phyloP scores from a whole-genome alignment of 2,888 invertebrate species.

The Drosophila emarginata region DNA sequence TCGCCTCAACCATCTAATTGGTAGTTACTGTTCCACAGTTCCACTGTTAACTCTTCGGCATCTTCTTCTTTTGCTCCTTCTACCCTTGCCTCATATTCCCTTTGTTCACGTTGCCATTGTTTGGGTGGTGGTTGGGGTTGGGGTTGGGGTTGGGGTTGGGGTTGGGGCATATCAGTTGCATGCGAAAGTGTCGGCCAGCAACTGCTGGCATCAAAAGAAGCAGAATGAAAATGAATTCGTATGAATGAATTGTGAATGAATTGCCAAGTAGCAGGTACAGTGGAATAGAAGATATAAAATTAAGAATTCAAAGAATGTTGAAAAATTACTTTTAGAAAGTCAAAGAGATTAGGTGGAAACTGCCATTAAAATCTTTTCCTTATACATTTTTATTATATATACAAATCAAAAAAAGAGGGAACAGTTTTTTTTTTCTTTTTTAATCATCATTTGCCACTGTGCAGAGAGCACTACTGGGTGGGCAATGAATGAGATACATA shows the following conservation, averaged over 20 bases:
- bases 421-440: too few relatives aligned
- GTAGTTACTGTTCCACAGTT: conserved; percentile 63
- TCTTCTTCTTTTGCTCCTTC: conserved; percentile 5
- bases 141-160: conserved; percentile 15
- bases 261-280: conserved; percentile 45
- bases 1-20: conserved; percentile 72
- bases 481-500: conserved; percentile 66
- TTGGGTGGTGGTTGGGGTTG: neutral
- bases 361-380: neutral
- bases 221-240: conserved; percentile 36
- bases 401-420: too few relatives aligned
- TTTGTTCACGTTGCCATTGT: conserved; percentile 26
- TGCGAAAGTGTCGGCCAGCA: conserved; percentile 60
- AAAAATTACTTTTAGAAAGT: neutral
- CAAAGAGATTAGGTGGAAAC: neutral
- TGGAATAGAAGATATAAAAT: neutral
- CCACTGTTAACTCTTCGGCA: conserved; percentile 36
- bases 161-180: conserved; percentile 61
- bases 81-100: too few relatives aligned
- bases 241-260: conserved; percentile 46
- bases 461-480: conserved; percentile 24
- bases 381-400: too few relatives aligned
- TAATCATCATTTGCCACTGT: conserved; percentile 40
- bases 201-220: conserved; percentile 39
- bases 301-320: neutral